Conservation (phyloP, 2,888 invertebrate species). For the Netelia fuscicornis region DNA sequence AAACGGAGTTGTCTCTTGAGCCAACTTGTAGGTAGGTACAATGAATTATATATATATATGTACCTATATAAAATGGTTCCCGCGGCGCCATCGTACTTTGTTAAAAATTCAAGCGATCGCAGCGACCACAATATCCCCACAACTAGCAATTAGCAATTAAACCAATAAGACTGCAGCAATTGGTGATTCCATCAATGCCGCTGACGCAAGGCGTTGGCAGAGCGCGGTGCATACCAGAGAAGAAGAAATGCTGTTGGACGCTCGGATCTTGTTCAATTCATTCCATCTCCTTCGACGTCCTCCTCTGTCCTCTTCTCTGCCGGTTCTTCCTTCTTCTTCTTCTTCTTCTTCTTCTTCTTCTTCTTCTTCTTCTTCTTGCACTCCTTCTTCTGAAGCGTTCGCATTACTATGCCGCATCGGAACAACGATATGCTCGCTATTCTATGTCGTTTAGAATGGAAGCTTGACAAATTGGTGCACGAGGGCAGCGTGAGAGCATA, state of each 20-base stretch:
- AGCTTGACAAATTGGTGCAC: constrained; percentile 34
- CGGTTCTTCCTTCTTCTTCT: constrained; percentile 54
- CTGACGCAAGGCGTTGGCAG: constrained; percentile 68
- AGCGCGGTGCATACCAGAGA: constrained; percentile 51
- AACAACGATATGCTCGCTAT: constrained; percentile 1
- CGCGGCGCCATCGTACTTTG: constrained; percentile 59
- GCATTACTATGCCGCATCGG: background rate
- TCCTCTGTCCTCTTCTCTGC: constrained; percentile 44
- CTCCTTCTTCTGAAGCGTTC: constrained; percentile 38
- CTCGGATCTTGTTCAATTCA: constrained; percentile 56
- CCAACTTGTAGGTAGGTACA: constrained; percentile 30
- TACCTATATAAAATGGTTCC: constrained; percentile 64
- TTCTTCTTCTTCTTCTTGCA: constrained; percentile 30
- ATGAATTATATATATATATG: constrained; percentile 50
- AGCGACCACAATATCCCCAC: constrained; percentile 68
- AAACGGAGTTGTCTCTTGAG: constrained; percentile 57
- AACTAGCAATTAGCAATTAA: constrained; percentile 83
- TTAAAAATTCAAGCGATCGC: constrained; percentile 62
- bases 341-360: constrained; percentile 39
- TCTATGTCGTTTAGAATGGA: constrained; percentile 41
- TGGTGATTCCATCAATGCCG: constrained; percentile 81
- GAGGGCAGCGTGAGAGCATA: constrained; percentile 7
- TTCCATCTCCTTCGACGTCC: constrained; percentile 62
- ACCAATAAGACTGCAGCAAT: constrained; percentile 83
- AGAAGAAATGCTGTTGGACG: constrained; percentile 44